Evolutionary conservation across 2,888 invertebrate genomes (phyloP).

Genomic region (Argynnis bischoffii): DNA sequence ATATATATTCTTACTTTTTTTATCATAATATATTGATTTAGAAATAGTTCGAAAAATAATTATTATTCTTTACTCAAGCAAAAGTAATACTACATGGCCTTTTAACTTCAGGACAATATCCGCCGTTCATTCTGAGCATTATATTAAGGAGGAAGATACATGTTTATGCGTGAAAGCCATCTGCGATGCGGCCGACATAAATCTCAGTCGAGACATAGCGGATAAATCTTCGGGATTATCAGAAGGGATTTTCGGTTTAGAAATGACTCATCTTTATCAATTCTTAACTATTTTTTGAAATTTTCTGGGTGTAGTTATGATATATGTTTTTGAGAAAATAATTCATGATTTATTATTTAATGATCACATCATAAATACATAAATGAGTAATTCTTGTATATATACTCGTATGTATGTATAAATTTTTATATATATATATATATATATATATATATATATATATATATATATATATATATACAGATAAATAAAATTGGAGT

Average conservation of each 20-base stretch:
- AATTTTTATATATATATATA: no score
- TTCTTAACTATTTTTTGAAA: neutral
- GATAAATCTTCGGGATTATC: conserved; percentile 29
- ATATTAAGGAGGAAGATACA: conserved; percentile 17
- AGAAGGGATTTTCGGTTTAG: conserved; percentile 20
- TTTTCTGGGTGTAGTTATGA: neutral
- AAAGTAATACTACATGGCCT: neutral
- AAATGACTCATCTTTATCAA: conserved; percentile 23
- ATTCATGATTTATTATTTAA: no score
- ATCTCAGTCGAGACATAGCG: conserved; percentile 20
- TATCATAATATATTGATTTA: no score
- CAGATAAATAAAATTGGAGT: no score
- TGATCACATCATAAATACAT: no score
- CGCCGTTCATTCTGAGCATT: neutral
- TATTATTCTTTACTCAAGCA: neutral
- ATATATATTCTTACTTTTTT: no score
- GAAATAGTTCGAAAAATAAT: neutral
- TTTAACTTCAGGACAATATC: conserved; percentile 5
- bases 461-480: no score
- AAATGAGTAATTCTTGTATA: no score
- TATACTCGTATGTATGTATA: no score
- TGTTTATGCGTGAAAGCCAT: conserved; percentile 25
- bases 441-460: no score
- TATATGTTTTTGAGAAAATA: no score
- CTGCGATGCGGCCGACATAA: conserved; percentile 29